Conservation (phyloP, 2,888 invertebrate genomes). For the Chaitophorus viminalis region DNA sequence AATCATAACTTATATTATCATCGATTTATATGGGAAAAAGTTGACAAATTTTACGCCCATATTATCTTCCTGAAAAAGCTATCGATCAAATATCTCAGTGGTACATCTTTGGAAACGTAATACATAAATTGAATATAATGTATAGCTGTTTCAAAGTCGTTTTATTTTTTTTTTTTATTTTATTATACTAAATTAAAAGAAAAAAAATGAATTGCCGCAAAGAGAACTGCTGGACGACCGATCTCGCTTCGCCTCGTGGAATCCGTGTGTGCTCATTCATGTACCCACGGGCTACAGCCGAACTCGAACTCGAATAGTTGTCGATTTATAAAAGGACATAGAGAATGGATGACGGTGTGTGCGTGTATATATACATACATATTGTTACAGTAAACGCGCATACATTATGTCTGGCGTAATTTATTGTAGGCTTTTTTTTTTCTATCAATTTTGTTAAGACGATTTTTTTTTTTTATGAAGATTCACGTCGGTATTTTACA, state of each 20-base stretch:
- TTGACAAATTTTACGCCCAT: background rate
- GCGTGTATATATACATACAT: background rate
- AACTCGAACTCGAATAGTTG: constrained; percentile 1
- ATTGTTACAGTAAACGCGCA: background rate
- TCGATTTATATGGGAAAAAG: no score
- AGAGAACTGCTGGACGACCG: background rate
- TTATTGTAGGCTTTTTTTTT: constrained; percentile 23
- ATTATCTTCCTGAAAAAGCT: background rate
- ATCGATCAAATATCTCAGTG: background rate
- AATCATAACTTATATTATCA: no score
- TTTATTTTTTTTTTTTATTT: background rate
- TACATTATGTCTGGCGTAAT: background rate
- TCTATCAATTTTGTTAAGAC: constrained; percentile 20
- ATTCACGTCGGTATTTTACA: constrained; percentile 19
- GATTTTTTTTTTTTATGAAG: constrained; percentile 15
- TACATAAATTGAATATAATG: background rate
- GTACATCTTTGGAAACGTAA: no score
- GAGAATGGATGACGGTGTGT: background rate
- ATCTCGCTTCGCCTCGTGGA: background rate
- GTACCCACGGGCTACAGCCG: background rate
- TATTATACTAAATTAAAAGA: background rate
- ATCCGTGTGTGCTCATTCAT: background rate
- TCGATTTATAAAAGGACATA: background rate
- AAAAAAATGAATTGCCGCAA: background rate
- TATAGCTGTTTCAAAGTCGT: background rate